phyloP scores from a whole-genome alignment of 2,888 invertebrate species.

The Protonemura montana region DNA sequence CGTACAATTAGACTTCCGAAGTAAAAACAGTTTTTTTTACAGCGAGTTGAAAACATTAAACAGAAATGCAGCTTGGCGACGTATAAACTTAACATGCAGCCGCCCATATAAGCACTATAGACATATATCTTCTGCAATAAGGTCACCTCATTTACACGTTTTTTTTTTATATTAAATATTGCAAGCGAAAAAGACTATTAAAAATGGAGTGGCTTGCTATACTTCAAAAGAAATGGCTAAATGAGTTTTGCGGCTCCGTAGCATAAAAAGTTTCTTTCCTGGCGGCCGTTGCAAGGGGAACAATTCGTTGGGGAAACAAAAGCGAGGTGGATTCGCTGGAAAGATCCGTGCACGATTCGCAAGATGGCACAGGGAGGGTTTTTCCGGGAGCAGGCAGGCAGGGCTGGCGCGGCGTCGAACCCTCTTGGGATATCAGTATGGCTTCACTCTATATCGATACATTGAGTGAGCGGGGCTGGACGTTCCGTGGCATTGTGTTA shows the following conservation, averaged over 20 bases:
- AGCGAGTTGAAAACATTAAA: too few species aligned
- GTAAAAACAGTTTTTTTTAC: too few species aligned
- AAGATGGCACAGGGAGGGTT: not conserved
- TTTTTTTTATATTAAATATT: not conserved
- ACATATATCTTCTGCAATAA: not conserved
- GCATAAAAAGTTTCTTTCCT: not conserved
- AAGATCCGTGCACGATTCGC: not conserved
- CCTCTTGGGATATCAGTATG: not conserved
- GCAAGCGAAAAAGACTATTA: not conserved
- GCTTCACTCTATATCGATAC: constrained; percentile 25
- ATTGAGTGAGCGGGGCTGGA: constrained; percentile 24
- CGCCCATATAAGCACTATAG: too few species aligned
- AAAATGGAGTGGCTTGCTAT: not conserved
- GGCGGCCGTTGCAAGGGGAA: not conserved
- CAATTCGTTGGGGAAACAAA: constrained; percentile 8
- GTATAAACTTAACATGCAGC: not conserved
- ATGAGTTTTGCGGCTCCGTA: not conserved
- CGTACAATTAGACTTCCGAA: too few species aligned
- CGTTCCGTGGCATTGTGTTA: not conserved
- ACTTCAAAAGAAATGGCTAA: not conserved
- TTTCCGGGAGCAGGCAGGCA: not conserved
- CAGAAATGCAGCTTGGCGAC: too few species aligned
- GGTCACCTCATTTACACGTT: not conserved
- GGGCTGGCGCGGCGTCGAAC: not conserved
- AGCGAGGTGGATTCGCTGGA: not conserved